Base-by-base conservation (phyloP, 2,888 invertebrate genomes). In the Bimastos eiseni region DNA sequence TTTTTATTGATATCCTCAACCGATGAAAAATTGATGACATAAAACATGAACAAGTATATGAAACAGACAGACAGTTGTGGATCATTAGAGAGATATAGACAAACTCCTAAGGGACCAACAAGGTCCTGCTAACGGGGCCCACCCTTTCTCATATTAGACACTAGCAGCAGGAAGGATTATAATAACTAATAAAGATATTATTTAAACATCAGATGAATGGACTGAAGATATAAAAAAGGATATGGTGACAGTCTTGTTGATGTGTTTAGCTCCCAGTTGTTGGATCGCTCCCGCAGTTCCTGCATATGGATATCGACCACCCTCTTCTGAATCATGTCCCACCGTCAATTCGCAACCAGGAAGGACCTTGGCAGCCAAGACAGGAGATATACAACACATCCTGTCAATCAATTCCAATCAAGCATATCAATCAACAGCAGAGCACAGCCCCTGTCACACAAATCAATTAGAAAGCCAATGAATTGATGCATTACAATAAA, bases 381-480 rank as follows among this genome's bases (percentile, higher is more conserved):
- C 95, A 21, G 96, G 96, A 6, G 96, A 95, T 91, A 96, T 96
- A 93, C 96, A 96, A 91, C 96, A 95, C 90, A 96, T 92, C 17
- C 95, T 95, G n/a, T 34, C 86, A 86, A 86, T 37, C 36, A 70
- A 86, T 86, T 36, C 17, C 37, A 34, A 86, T 86, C 84, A 49
- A 49, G 33, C 84, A 1, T 30, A 84, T 84, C 84, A 84, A 84
- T 34, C 84, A 84, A 6, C 37, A 24, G n/a, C 15, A 21, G n/a
- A 34, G 24, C 5, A 24, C 34, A 86, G 34, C 24, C 19, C 37
- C 34, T 36, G 24, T 86, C 37, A 34, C 34, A 6, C 86, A 86
- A 36, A 70, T 55, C 2, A 11, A 55, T 30, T 11, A 55, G 55
- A 55, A 55, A 55, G 55, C 1, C 55, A 55, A 17, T n/a, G 70